Evolutionary conservation across 2,113 vertebrate species (phyloP), one percentile per base, ranked within the genome.

Genomic region (Coturnix japonica): DNA sequence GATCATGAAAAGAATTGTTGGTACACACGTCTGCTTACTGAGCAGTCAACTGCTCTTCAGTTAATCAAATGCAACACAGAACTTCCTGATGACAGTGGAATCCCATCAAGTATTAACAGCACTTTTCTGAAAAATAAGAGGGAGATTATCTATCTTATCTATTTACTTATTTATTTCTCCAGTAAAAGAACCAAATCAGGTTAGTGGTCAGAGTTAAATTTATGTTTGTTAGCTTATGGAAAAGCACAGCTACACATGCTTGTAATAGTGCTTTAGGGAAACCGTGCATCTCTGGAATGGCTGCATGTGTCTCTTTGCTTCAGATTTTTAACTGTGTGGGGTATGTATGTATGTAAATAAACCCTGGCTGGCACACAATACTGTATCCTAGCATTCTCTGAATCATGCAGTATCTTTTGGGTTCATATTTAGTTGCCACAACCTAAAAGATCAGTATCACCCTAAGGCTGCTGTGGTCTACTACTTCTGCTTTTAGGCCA

Each of bases 81-180:
- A 72, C 25, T 61, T 65, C 11, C 15, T 46, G 41, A 60, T 71
- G 49, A 11, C 64, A 56, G 26, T 90, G 59, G 10, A 79, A 69
- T 56, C 14, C 41, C n/a, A 0, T 69, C 31, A 4, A 20, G 9
- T 26, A 53, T 26, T 0, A 0, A 67, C 37, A 66, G 35, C 21
- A 31, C 6, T 60, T 46, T 82, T 82, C 18, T 37, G 7, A 70
- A 60, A 56, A 37, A 37, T 37, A 37, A 37, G 37, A 37, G 37
- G 10, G 37, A 37, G 37, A 37, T 37, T 37, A 37, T 37, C 10
- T 37, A n/a, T n/a, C n/a, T n/a, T n/a, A n/a, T n/a, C n/a, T n/a
- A n/a, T n/a, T n/a, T n/a, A n/a, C n/a, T n/a, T n/a, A n/a, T n/a
- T n/a, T n/a, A n/a, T n/a, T n/a, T n/a, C n/a, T n/a, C 4, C 17